Evolutionary conservation across 2,113 vertebrate species (phyloP), one percentile per base, ranked within the genome.

Genomic region (Collichthys lucidus): DNA sequence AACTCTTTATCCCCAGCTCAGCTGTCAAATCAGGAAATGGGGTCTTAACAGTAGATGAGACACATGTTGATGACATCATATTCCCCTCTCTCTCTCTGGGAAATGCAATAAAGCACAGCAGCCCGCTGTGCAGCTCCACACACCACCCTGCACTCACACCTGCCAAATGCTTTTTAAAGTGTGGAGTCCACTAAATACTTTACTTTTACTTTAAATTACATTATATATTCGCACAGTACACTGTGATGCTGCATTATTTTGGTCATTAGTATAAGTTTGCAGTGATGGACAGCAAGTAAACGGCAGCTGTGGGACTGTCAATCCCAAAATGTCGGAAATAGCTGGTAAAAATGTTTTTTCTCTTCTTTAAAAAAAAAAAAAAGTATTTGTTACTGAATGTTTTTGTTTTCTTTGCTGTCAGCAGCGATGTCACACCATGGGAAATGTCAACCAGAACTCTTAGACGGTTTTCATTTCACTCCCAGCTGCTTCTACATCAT

Each of bases 61-160:
- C 88, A 92, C 85, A 86, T 88, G 84, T 80, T 89, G 81, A 92
- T 91, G 92, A 94, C 88, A 87, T 93, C 91, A 90, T 85, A 79
- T 71, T 62, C 19, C 55, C 53, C 75, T 2, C 35, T 40, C 35
- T 35, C 35, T 83, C 79, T 50, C 59, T 92, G 87, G 90, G 77
- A 92, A 91, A 86, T 72, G 65, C 70, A 78, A 86, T 92, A 87
- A 92, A 92, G 80, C 53, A 57, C 63, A 68, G 60, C 75, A 81
- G 64, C 24, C 74, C 46, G 60, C 80, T 60, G 74, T 79, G 70
- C 20, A 24, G 61, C 68, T 71, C 20, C 55, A 59, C 15, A 11
- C 71, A 49, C 77, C 79, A 66, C 72, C 69, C 79, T 82, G 65
- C 10, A 53, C 71, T 83, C 64, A 82, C 73, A 85, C 74, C 78